phyloP scores from a whole-genome alignment of 1,140 invertebrate genomes.

The Megathymus violae region DNA sequence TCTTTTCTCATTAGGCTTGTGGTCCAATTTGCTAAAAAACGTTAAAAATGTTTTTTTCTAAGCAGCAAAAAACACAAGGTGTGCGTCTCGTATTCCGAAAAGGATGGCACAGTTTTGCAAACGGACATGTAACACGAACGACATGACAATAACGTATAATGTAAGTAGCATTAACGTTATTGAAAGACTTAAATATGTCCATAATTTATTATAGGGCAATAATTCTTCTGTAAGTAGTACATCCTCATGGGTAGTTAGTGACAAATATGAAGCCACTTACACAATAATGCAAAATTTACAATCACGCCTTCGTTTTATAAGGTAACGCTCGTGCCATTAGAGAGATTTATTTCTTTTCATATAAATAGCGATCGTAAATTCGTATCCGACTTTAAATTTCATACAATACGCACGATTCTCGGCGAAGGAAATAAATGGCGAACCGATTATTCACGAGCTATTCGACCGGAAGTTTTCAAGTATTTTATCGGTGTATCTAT shows the following conservation, averaged over 20 bases:
- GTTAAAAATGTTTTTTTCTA: conserved; percentile 23
- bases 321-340: conserved; percentile 67
- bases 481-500: conserved; percentile 70
- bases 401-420: conserved; percentile 61
- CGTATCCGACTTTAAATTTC: conserved; percentile 67
- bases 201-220: conserved; percentile 19
- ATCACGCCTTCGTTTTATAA: conserved; percentile 60
- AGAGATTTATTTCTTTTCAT: conserved; percentile 71
- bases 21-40: conserved; percentile 31
- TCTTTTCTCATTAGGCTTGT: conserved; percentile 46
- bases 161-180: background rate
- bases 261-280: conserved; percentile 51
- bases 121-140: background rate
- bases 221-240: conserved; percentile 21
- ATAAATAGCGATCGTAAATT: conserved; percentile 71
- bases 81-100: background rate
- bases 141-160: background rate
- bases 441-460: conserved; percentile 68
- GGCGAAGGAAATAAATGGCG: conserved; percentile 75
- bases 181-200: conserved; percentile 12
- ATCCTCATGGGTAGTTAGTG: conserved; percentile 39
- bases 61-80: conserved; percentile 19
- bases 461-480: conserved; percentile 76
- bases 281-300: conserved; percentile 49
- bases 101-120: conserved; percentile 9